Evolutionary conservation across 2,113 vertebrate species (phyloP), one percentile per base, ranked within the genome.

Genomic region (Oplegnathus fasciatus): DNA sequence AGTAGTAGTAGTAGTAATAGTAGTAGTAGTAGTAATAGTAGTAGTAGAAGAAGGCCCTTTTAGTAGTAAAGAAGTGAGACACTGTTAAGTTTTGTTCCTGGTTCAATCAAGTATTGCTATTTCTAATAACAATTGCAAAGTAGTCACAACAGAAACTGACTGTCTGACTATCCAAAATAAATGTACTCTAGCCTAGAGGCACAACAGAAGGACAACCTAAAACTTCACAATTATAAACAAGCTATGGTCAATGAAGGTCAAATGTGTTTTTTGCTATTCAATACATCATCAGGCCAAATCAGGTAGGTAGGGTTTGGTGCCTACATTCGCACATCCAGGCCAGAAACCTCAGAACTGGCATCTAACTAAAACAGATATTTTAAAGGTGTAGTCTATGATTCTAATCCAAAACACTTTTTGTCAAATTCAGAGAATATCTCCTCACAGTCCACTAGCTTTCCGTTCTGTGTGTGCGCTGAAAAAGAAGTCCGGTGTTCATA

Each of bases 221-320:
- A 74, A 68, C 26, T 9, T 57, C 9, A 50, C 70, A 48, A 55
- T 46, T 40, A 64, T 9, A 62, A 85, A 61, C 71, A 75, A 54
- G 58, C 61, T 9, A 10, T 50, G 32, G 48, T 55, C 68, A 46
- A 34, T 61, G 74, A 74, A 82, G 85, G 84, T 72, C 84, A 52
- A 46, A 50, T 18, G 14, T 32, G 10, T 44, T 60, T 54, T 50
- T 26, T 18, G 15, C 10, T 40, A n/a, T 26, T 80, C n/a, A 58
- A 26, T 8, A 30, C 73, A 62, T 79, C 67, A 80, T 89, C 75
- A 75, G 73, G 40, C 14, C 13, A 30, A 72, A 67, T 42, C 50
- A 46, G 52, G 67, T 32, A 52, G 20, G 34, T 60, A 30, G 48
- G 26, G 42, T 60, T 72, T 77, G 60, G 72, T 60, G 78, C 3